These are phyloP conservation scores for Shargacucullia verbasci DNA, from an alignment of 2,888 invertebrate genomes.

Conservation along the genomic window DNA sequence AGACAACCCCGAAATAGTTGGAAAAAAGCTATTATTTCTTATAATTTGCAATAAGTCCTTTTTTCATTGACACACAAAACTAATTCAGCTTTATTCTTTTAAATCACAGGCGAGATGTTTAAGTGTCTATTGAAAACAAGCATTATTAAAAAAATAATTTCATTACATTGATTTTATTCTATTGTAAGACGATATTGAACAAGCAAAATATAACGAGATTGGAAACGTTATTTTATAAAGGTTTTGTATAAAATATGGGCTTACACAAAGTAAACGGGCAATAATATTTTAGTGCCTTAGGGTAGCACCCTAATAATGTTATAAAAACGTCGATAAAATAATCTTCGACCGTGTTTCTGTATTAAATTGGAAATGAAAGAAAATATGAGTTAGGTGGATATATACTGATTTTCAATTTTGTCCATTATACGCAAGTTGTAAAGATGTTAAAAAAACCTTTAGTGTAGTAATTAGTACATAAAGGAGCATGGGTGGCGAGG, in stretches of 20 bases:
- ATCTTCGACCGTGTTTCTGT: slow-evolving; percentile 41
- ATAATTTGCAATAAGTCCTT: too few relatives aligned
- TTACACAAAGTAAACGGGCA: slow-evolving; percentile 48
- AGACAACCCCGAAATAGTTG: too few relatives aligned
- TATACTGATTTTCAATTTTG: too few relatives aligned
- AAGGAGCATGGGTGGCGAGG: too few relatives aligned
- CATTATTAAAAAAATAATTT: not conserved
- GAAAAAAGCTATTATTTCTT: too few relatives aligned
- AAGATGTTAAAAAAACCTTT: too few relatives aligned
- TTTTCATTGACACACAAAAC: too few relatives aligned
- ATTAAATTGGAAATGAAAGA: slow-evolving; percentile 28
- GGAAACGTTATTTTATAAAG: slow-evolving; percentile 39
- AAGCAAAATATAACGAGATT: slow-evolving; percentile 40
- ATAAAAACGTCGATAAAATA: slow-evolving; percentile 55
- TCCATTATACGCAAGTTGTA: too few relatives aligned
- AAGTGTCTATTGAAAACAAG: too few relatives aligned
- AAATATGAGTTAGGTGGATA: slow-evolving; percentile 7
- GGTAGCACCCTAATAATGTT: slow-evolving; percentile 51
- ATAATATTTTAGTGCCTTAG: slow-evolving; percentile 54
- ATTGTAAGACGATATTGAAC: slow-evolving; percentile 11
- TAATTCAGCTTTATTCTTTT: too few relatives aligned
- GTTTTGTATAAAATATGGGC: slow-evolving; percentile 52
- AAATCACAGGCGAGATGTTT: too few relatives aligned
- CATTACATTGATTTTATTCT: slow-evolving; percentile 25
- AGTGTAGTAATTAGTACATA: too few relatives aligned